A percentile compares a stretch with the other conserved stretches of the same genome.
Evolutionary conservation across 1,140 invertebrate species (phyloP).

Genomic region (Hestina assimilis): DNA sequence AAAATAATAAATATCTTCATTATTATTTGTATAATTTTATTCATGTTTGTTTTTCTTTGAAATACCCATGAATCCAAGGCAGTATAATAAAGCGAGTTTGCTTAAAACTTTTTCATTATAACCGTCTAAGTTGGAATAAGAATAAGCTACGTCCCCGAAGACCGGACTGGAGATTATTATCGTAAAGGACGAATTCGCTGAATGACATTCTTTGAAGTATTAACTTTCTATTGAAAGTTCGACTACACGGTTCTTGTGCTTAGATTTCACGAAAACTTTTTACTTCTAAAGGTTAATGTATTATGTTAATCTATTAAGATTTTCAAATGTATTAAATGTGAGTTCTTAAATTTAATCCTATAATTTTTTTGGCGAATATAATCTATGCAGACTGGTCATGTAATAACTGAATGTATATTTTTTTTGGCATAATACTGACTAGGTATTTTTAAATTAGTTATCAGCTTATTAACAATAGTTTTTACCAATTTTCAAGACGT

Average conservation of each 20-base stretch:
- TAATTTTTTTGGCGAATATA: too few relatives aligned
- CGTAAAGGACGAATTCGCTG: constrained; percentile 27
- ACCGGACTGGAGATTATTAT: constrained; percentile 21
- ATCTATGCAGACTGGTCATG: too few relatives aligned
- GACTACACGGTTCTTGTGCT: background rate
- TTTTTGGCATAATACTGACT: too few relatives aligned
- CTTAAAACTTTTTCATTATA: constrained; percentile 20
- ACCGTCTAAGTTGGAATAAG: constrained; percentile 19
- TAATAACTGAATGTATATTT: too few relatives aligned
- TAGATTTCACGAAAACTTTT: constrained; percentile 8
- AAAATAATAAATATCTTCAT: too few relatives aligned
- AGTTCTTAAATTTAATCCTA: too few relatives aligned
- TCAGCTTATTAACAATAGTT: too few relatives aligned
- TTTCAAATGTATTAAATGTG: too few relatives aligned
- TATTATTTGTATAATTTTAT: background rate
- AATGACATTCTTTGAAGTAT: constrained; percentile 23
- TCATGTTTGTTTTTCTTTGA: background rate
- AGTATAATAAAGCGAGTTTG: background rate
- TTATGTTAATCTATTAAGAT: background rate
- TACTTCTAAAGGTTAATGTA: background rate
- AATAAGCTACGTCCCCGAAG: constrained; percentile 14
- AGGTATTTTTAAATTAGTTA: too few relatives aligned
- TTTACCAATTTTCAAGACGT: too few relatives aligned
- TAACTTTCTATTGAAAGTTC: constrained; percentile 25
- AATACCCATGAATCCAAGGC: background rate